These are phyloP conservation scores for Clupea harengus DNA, from an alignment of 2,113 vertebrate genomes.

Conservation along the genomic window DNA sequence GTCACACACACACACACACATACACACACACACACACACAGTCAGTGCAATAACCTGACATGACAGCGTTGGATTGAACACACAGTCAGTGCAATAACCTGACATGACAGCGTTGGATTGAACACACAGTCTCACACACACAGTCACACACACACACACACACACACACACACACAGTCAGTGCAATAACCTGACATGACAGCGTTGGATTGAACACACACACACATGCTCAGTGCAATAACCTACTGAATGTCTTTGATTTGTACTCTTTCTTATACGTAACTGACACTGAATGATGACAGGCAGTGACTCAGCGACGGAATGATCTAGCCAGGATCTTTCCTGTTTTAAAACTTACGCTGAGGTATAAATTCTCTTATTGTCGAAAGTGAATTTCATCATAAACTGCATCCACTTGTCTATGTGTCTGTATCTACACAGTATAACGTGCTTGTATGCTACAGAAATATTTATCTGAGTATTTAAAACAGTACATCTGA, in stretches of 20 bases:
- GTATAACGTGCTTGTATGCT: neutral
- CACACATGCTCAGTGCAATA: neutral
- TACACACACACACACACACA: neutral
- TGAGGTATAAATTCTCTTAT: neutral
- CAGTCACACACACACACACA: too few species aligned
- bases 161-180: neutral
- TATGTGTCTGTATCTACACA: neutral
- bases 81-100: neutral
- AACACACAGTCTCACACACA: too few species aligned
- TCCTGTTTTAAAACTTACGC: neutral
- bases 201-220: neutral
- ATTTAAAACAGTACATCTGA: neutral
- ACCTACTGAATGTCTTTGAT: slow-evolving; percentile 7
- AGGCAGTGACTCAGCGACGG: neutral
- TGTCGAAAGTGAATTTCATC: neutral
- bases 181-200: neutral
- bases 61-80: neutral
- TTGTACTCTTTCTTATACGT: neutral
- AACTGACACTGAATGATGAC: neutral
- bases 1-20: too few species aligned
- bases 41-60: neutral
- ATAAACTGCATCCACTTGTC: neutral
- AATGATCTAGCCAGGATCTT: neutral
- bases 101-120: too few species aligned
- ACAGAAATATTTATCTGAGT: slow-evolving; percentile 5